Base-by-base conservation (phyloP, 1,140 invertebrate species). In the Meloidogyne floridensis region DNA sequence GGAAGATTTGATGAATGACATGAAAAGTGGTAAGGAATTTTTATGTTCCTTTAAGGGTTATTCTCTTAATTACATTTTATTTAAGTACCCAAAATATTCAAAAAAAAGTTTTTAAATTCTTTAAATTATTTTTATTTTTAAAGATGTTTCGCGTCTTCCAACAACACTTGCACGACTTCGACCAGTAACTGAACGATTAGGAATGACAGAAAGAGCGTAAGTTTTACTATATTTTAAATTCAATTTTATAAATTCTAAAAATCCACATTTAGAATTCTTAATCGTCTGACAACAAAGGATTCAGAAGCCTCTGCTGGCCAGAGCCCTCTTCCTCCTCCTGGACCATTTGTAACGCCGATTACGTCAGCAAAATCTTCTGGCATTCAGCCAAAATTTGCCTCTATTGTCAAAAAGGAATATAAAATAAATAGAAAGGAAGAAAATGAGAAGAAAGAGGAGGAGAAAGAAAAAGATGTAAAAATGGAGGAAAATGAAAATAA, bases 1-100 rank as follows among this genome's bases (percentile, higher is more conserved):
- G 88, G 98, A 99, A 91, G 98, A 99, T 91, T 91, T 99, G 75
- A 91, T 99, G 56, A 97, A 95, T 59, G 98, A 99, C 90, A 99
- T 99, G 97, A 99, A 99, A 92, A 97, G 96, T 20, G 98, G 77
- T 79, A 20, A 7, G 10, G 15, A 42, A 51, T 18, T 74, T 51
- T 9, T 6, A 15, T 20, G 69, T 51, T 1, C 13, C 15, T 69
- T 7, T 18, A 59, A 15, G 43, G 43, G 43, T 2, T 6, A 47
- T 47, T n/a, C n/a, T n/a, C 43, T 47, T 47, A 2, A 47, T 2
- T 6, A 47, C 2, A 3, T 47, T 47, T 47, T 47, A 47, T 47
- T 47, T n/a, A n/a, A n/a, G n/a, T n/a, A n/a, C n/a, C n/a, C n/a
- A n/a, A 47, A 47, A 47, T 3, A 47, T 3, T 47, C 2, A 47